phyloP scores from a whole-genome alignment of 2,797 vertebrate genomes.

The Sebastolobus alascanus region DNA sequence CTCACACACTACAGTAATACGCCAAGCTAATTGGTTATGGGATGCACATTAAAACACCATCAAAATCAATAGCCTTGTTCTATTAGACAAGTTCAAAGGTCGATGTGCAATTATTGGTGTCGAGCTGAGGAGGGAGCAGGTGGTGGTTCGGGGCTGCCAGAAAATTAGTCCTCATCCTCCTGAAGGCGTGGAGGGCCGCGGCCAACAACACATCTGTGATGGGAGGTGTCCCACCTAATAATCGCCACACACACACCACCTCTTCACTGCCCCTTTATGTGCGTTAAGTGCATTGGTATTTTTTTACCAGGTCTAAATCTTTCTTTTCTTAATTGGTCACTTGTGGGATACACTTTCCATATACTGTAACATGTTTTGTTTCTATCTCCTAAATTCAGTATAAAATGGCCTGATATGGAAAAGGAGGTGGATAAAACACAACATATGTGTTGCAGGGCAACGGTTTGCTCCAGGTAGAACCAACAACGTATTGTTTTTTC shows the following conservation, averaged over 20 bases:
- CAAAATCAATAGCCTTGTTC: slow-evolving; percentile 45
- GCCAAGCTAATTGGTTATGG: slow-evolving; percentile 16
- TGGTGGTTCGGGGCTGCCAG: slow-evolving; percentile 58
- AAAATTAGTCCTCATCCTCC: slow-evolving; percentile 38
- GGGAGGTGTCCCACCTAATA: slow-evolving; percentile 10
- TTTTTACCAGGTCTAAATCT: background rate
- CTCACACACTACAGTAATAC: background rate
- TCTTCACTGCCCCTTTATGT: background rate
- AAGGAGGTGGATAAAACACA: background rate
- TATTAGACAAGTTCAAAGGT: slow-evolving; percentile 51
- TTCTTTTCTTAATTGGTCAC: background rate
- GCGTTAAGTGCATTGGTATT: background rate
- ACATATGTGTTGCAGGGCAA: background rate
- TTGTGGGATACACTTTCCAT: background rate
- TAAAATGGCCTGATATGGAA: background rate
- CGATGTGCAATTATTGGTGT: slow-evolving; percentile 33
- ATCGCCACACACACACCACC: slow-evolving; percentile 4
- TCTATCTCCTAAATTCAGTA: background rate
- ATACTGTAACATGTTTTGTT: background rate
- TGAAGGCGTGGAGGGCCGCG: slow-evolving; percentile 27
- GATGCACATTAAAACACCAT: slow-evolving; percentile 41
- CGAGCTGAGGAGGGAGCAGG: slow-evolving; percentile 48
- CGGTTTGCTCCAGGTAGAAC: background rate
- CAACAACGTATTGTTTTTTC: background rate
- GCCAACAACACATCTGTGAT: slow-evolving; percentile 54